Conservation (phyloP, 2,113 vertebrate genomes). For the Hiodon tergisus region DNA sequence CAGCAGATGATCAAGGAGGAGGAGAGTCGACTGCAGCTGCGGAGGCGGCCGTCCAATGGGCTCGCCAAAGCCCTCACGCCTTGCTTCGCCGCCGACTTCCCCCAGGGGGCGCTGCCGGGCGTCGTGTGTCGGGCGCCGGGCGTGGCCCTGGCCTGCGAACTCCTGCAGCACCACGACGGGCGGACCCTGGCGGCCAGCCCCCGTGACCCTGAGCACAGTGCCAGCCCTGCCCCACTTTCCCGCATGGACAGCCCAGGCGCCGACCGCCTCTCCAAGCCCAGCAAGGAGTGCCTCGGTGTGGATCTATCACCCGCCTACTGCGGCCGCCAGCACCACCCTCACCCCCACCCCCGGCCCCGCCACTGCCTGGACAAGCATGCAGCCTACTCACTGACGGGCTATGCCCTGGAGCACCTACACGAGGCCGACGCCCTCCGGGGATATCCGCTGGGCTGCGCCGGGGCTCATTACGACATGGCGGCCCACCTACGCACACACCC, state of each 20-base stretch:
- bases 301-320: constrained; percentile 74
- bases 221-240: constrained; percentile 76
- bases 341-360: constrained; percentile 59
- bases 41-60: constrained; percentile 75
- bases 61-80: constrained; percentile 73
- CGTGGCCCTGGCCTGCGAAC: constrained; percentile 72
- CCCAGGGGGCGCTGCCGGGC: constrained; percentile 65
- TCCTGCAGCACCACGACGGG: constrained; percentile 68
- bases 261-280: constrained; percentile 79
- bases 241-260: constrained; percentile 82
- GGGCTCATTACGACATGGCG: constrained; percentile 82
- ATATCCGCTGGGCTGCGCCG: constrained; percentile 80
- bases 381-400: constrained; percentile 84
- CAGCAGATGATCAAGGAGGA: constrained; percentile 99
- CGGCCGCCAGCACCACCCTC: constrained; percentile 47
- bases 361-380: constrained; percentile 91
- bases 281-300: constrained; percentile 78
- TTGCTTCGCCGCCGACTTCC: constrained; percentile 72
- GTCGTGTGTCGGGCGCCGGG: constrained; percentile 65
- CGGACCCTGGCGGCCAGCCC: constrained; percentile 66
- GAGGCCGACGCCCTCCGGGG: constrained; percentile 83
- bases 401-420: constrained; percentile 89
- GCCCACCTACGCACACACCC: constrained; percentile 85
- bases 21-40: constrained; percentile 77
- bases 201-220: constrained; percentile 70